A percentile compares a stretch with the other conserved stretches of the same genome.
phyloP scores from a whole-genome alignment of 2,113 vertebrate genomes.

The Ciconia stormi region DNA sequence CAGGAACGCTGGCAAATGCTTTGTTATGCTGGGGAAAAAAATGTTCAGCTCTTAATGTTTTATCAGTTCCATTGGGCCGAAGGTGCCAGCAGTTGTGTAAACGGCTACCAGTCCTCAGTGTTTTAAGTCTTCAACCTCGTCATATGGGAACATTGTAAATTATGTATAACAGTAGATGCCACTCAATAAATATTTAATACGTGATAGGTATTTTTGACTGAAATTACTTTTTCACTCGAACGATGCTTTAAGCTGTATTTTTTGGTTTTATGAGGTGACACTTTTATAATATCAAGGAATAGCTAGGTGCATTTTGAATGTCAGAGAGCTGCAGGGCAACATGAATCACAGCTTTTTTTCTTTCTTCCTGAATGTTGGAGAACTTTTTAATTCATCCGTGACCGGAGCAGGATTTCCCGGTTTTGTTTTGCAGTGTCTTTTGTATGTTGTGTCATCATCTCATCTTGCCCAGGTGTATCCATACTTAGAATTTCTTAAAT shows the following conservation, averaged over 20 bases:
- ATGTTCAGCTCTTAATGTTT: background rate
- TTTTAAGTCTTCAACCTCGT: constrained; percentile 37
- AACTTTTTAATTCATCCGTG: constrained; percentile 11
- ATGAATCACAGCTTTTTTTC: constrained; percentile 44
- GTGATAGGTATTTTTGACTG: constrained; percentile 63
- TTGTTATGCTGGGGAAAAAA: background rate
- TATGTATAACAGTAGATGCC: constrained; percentile 56
- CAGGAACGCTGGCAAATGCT: background rate
- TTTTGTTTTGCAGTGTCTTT: background rate
- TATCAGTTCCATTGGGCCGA: background rate
- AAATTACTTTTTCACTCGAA: constrained; percentile 68
- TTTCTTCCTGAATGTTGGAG: background rate
- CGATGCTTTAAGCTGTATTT: constrained; percentile 68
- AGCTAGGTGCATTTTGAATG: constrained; percentile 63
- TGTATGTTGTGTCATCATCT: background rate
- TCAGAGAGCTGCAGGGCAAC: constrained; percentile 47
- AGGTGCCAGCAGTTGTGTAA: background rate
- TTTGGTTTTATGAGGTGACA: constrained; percentile 61
- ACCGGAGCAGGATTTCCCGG: background rate
- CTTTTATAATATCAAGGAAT: constrained; percentile 52
- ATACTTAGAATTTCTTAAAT: background rate
- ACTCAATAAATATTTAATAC: constrained; percentile 73
- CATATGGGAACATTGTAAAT: constrained; percentile 47
- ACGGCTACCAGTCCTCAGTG: background rate
- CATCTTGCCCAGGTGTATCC: background rate